phyloP scores from a whole-genome alignment of 2,797 vertebrate species.

The Megalops cyprinoides region DNA sequence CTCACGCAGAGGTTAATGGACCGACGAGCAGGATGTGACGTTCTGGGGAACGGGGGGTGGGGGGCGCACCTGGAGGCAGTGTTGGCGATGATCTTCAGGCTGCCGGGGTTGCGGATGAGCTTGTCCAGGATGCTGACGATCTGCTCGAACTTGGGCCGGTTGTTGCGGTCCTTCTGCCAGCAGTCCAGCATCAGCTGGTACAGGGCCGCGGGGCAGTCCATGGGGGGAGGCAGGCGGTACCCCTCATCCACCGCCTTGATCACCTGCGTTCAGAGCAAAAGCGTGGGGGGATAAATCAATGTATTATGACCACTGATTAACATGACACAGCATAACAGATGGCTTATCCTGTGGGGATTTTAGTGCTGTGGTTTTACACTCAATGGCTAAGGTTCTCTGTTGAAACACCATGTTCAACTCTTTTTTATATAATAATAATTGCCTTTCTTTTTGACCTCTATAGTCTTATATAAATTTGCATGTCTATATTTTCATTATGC shows the following conservation, averaged over 20 bases:
- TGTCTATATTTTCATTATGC: not conserved
- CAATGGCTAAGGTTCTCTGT: not conserved
- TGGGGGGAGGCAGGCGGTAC: slow-evolving; percentile 94
- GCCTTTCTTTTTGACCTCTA: not conserved
- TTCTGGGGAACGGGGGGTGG: not conserved
- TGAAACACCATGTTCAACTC: not conserved
- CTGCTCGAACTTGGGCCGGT: slow-evolving; percentile 97
- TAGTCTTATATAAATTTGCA: not conserved
- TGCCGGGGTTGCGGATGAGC: slow-evolving; percentile 94
- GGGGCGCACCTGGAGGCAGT: slow-evolving; percentile 84
- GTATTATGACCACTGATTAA: not conserved
- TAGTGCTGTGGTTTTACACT: not conserved
- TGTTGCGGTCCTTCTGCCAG: slow-evolving; percentile 98
- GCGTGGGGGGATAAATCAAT: not conserved
- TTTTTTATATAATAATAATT: not conserved
- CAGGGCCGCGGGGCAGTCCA: slow-evolving; percentile 97
- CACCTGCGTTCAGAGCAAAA: slow-evolving; percentile 73
- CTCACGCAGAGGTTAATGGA: slow-evolving; percentile 30
- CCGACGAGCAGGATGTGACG: slow-evolving; percentile 32
- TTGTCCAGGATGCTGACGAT: slow-evolving; percentile 98
- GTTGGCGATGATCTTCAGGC: slow-evolving; percentile 94
- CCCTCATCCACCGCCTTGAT: slow-evolving; percentile 99
- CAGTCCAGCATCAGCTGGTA: slow-evolving; percentile 99
- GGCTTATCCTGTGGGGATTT: not conserved
- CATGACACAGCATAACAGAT: not conserved